phyloP scores from a whole-genome alignment of 2,113 vertebrate genomes.

The Cyanistes caeruleus region DNA sequence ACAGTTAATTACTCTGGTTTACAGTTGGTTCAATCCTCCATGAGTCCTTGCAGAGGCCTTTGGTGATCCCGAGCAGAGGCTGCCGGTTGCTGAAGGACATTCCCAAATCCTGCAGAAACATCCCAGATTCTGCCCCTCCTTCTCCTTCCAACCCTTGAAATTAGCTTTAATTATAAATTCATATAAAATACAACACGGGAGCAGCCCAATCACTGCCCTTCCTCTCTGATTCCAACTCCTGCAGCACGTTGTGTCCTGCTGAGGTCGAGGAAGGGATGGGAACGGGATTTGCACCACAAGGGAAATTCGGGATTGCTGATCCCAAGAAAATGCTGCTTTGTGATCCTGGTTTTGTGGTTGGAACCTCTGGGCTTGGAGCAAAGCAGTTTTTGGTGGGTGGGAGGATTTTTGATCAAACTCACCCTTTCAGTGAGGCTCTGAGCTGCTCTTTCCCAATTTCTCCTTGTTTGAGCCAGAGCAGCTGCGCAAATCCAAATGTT shows the following conservation, averaged over 20 bases:
- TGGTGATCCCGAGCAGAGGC: no score
- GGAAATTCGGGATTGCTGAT: neutral
- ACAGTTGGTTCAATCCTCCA: no score
- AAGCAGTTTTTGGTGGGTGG: neutral
- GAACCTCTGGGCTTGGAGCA: neutral
- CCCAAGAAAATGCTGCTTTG: neutral
- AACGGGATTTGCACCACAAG: neutral
- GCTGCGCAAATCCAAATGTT: neutral
- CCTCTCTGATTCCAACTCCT: no score
- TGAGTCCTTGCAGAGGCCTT: no score
- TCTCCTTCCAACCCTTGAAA: neutral
- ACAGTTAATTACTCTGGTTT: no score
- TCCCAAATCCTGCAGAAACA: neutral
- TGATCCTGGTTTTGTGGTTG: neutral
- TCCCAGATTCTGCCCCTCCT: neutral
- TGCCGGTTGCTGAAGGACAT: neutral
- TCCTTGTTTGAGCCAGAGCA: accelerated
- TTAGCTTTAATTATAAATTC: neutral
- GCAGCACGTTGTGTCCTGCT: no score
- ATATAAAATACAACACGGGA: neutral
- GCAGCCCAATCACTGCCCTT: accelerated
- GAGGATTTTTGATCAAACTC: neutral
- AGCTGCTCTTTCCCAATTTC: neutral
- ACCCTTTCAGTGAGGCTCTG: neutral
- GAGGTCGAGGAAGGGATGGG: neutral